Conservation (phyloP, 2,113 vertebrate genomes). For the Periophthalmodon schlosseri region DNA sequence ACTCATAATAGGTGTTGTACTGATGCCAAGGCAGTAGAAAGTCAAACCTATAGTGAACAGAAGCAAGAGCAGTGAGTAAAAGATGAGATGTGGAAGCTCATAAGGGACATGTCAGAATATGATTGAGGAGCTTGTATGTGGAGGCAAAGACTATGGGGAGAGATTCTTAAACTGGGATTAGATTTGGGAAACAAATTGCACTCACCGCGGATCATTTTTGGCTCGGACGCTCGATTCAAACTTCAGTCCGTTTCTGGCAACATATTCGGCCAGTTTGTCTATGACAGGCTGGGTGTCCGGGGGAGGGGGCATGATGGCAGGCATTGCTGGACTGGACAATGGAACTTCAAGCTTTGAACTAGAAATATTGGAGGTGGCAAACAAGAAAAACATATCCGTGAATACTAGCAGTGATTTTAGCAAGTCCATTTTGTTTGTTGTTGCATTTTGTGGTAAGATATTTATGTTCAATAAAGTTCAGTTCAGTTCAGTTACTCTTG, state of each 20-base stretch:
- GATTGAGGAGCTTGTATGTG: slow-evolving; percentile 23
- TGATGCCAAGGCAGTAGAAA: slow-evolving; percentile 97
- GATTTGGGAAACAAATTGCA: slow-evolving; percentile 41
- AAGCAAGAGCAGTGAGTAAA: slow-evolving; percentile 27
- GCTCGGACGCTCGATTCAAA: slow-evolving; percentile 95
- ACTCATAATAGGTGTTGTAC: slow-evolving; percentile 96
- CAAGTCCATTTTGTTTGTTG: not conserved
- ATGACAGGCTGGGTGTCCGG: slow-evolving; percentile 97
- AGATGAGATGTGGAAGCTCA: slow-evolving; percentile 21
- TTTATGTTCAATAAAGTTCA: too few relatives aligned
- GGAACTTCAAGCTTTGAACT: slow-evolving; percentile 54
- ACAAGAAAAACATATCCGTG: not conserved
- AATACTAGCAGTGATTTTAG: not conserved
- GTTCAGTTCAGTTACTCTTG: too few relatives aligned
- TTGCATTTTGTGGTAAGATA: too few relatives aligned
- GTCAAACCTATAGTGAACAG: slow-evolving; percentile 84
- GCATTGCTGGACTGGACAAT: slow-evolving; percentile 31
- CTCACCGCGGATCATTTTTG: slow-evolving; percentile 95
- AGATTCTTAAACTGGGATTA: slow-evolving; percentile 16
- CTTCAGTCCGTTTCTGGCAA: slow-evolving; percentile 92
- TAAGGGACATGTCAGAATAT: slow-evolving; percentile 30
- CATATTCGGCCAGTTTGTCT: slow-evolving; percentile 96
- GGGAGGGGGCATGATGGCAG: slow-evolving; percentile 93
- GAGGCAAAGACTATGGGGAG: slow-evolving; percentile 19
- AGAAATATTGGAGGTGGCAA: not conserved